Evolutionary conservation across 2,888 invertebrate genomes (phyloP).

Genomic region (Abscondita cerata): DNA sequence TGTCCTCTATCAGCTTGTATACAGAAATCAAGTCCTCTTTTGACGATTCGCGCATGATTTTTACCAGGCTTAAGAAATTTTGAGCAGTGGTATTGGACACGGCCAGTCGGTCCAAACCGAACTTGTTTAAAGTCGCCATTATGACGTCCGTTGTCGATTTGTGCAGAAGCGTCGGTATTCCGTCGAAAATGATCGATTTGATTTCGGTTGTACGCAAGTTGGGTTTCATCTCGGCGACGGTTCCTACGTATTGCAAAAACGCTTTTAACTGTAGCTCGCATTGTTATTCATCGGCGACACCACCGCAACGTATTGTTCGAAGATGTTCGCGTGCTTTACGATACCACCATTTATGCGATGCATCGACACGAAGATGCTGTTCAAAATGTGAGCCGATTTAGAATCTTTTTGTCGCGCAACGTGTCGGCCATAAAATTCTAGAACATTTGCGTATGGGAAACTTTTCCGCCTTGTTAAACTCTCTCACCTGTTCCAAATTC

Average conservation of each 20-base stretch:
- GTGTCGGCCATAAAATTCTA: constrained; percentile 65
- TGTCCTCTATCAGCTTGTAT: constrained; percentile 70
- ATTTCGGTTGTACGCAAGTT: constrained; percentile 40
- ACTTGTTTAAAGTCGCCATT: too few relatives aligned
- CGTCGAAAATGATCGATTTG: constrained; percentile 74
- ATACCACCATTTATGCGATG: constrained; percentile 72
- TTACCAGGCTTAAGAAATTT: constrained; percentile 69
- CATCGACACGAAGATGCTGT: constrained; percentile 68
- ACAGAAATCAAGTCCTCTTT: constrained; percentile 75
- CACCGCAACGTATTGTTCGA: constrained; percentile 73
- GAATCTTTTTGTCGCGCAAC: too few relatives aligned
- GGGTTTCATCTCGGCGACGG: not conserved
- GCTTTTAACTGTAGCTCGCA: constrained; percentile 68
- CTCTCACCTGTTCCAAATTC: too few relatives aligned
- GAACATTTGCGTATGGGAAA: too few relatives aligned
- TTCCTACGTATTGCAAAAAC: constrained; percentile 68
- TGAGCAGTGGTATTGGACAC: too few relatives aligned
- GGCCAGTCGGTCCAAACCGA: too few relatives aligned
- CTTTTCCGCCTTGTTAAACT: too few relatives aligned
- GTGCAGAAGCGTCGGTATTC: too few relatives aligned
- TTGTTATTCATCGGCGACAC: not conserved
- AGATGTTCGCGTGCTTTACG: constrained; percentile 69
- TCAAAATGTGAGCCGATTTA: constrained; percentile 60
- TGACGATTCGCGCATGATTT: constrained; percentile 69
- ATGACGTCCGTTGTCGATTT: too few relatives aligned